These are phyloP conservation scores for Anguilla pacifica DNA, from an alignment of 2,797 vertebrate species.

Conservation along the genomic window DNA sequence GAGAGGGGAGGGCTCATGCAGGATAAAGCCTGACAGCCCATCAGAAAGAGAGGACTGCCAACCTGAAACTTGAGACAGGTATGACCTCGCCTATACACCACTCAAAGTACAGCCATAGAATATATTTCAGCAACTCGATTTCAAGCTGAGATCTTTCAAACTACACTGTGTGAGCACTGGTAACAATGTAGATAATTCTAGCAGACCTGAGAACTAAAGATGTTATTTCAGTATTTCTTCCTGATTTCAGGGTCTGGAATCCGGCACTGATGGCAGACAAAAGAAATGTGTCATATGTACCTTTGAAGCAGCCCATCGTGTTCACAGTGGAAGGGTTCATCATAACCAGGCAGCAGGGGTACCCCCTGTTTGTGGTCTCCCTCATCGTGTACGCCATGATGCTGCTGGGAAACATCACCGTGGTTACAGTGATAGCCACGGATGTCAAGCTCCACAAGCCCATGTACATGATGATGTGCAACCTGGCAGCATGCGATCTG, in stretches of 20 bases:
- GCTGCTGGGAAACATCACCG: not conserved
- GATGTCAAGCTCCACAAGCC: conserved; percentile 20
- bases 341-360: not conserved
- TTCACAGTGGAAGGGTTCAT: not conserved
- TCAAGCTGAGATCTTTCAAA: not conserved
- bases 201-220: not conserved
- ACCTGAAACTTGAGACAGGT: not conserved
- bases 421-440: not conserved
- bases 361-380: not conserved
- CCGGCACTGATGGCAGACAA: not conserved
- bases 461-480: conserved; percentile 19
- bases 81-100: not conserved
- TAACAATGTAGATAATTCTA: not conserved
- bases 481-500: conserved; percentile 15
- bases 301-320: not conserved
- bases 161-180: not conserved
- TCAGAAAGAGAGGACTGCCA: not conserved
- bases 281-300: not conserved
- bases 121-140: too few relatives aligned
- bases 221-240: not conserved
- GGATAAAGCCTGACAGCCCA: not conserved
- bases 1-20: not conserved
- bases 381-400: not conserved
- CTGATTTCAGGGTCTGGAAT: not conserved
- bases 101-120: not conserved